Percentiles rank a stretch among this genome's conserved stretches.
These are phyloP conservation scores for Procavia capensis DNA, from an alignment of 2,113 vertebrate species.

Conservation along the genomic window DNA sequence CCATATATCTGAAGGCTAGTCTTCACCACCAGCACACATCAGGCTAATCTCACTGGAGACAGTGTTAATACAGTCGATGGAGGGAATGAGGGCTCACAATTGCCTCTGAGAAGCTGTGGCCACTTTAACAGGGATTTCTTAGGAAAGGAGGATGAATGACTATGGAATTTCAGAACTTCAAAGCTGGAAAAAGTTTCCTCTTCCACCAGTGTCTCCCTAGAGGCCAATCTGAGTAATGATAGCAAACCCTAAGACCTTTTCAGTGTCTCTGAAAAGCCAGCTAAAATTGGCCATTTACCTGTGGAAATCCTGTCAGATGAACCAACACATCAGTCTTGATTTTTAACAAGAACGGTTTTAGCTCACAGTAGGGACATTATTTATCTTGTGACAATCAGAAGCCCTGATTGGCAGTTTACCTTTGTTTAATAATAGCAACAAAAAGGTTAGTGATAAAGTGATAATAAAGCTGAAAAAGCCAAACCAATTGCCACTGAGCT, in stretches of 20 bases:
- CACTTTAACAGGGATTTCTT: neutral
- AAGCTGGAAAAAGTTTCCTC: neutral
- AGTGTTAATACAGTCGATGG: neutral
- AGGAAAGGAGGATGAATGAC: neutral
- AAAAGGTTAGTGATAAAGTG: neutral
- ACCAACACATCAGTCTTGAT: neutral
- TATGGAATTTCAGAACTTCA: neutral
- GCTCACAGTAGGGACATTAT: neutral
- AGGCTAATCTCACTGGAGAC: neutral
- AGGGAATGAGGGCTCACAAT: neutral
- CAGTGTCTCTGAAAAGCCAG: neutral
- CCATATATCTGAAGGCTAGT: neutral
- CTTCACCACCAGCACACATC: neutral
- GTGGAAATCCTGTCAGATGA: neutral
- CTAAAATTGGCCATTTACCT: neutral
- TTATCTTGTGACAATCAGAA: neutral
- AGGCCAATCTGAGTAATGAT: neutral
- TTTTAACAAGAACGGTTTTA: slow-evolving; percentile 33
- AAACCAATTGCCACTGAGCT: no score
- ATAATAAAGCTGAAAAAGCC: neutral
- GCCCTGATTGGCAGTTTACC: neutral
- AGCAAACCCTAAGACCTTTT: neutral
- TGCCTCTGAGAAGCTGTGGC: neutral
- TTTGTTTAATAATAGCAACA: neutral
- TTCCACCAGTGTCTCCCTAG: neutral